Conservation (phyloP, 2,113 vertebrate species). For the Macheiramphus alcinus region DNA sequence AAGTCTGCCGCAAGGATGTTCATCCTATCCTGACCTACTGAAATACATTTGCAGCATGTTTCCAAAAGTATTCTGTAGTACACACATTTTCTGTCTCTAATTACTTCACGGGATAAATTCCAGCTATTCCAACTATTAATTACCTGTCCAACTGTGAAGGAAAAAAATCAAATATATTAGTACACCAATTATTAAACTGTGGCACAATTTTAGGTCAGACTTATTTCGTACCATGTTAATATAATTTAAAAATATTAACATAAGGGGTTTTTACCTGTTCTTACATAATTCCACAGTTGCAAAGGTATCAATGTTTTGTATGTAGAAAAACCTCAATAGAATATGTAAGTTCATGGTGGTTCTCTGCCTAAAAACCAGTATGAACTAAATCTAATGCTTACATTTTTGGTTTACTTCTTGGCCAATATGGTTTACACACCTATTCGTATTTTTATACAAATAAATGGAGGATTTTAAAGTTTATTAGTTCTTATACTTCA, state of each 20-base stretch:
- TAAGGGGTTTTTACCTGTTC: background rate
- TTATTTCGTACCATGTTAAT: background rate
- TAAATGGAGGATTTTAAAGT: background rate
- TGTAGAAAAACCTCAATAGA: background rate
- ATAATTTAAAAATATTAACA: background rate
- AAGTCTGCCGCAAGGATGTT: fast-evolving
- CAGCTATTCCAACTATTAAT: background rate
- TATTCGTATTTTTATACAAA: background rate
- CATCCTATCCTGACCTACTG: background rate
- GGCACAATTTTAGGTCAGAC: background rate
- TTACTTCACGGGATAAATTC: background rate
- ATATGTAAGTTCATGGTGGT: background rate
- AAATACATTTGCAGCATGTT: background rate
- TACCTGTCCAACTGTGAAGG: background rate
- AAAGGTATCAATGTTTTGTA: background rate
- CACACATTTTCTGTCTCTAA: background rate
- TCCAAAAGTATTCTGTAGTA: background rate
- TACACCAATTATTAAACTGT: background rate
- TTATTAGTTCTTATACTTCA: background rate
- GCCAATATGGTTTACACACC: background rate
- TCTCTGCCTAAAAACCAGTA: background rate
- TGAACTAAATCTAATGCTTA: background rate
- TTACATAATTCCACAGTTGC: background rate
- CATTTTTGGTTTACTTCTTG: background rate
- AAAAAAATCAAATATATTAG: background rate